These are phyloP conservation scores for Cryptoblepharus egeriae DNA, from an alignment of 2,797 vertebrate genomes.

Conservation along the genomic window DNA sequence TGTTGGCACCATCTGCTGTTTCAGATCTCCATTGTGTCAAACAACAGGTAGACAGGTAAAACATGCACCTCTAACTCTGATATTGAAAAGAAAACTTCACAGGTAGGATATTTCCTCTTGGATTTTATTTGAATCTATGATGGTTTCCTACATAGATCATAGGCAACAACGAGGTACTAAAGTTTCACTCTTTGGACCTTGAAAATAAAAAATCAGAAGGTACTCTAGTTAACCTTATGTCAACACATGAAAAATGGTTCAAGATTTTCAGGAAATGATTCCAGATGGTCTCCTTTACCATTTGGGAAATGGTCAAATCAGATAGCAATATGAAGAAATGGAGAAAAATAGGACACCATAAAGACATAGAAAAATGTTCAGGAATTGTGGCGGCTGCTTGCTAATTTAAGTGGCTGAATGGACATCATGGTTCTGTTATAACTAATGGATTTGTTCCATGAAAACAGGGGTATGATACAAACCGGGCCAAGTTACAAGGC, in stretches of 20 bases:
- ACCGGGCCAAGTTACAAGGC: too few species aligned
- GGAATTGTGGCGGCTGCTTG: not conserved
- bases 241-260: not conserved
- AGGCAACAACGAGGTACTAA: not conserved
- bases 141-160: not conserved
- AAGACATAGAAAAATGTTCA: not conserved
- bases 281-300: not conserved
- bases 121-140: not conserved
- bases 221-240: not conserved
- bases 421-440: not conserved
- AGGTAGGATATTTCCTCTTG: not conserved
- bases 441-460: not conserved
- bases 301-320: not conserved
- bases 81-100: not conserved
- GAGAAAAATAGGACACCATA: not conserved
- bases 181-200: not conserved
- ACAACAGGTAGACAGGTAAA: not conserved
- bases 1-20: not conserved
- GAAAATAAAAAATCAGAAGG: conserved; percentile 2
- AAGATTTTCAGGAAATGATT: not conserved
- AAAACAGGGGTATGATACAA: not conserved
- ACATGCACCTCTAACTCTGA: not conserved
- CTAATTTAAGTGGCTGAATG: not conserved
- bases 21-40: not conserved
- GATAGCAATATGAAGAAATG: not conserved